These are phyloP conservation scores for Drosophila truncata DNA, from an alignment of 1,140 invertebrate species.

Conservation along the genomic window DNA sequence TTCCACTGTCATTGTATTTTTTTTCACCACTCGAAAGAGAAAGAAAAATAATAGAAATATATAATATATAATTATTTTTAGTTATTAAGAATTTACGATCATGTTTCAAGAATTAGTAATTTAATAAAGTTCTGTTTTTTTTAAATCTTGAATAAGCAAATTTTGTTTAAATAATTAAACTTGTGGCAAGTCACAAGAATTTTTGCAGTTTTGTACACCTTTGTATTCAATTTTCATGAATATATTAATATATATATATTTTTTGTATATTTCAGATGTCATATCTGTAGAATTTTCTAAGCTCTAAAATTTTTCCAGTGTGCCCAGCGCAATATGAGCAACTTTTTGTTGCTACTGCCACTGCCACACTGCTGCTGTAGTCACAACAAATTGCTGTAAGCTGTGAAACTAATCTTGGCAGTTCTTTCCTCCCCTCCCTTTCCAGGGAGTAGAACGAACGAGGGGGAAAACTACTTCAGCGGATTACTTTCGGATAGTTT, in stretches of 20 bases:
- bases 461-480: slow-evolving; percentile 69
- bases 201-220: not conserved
- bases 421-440: slow-evolving; percentile 24
- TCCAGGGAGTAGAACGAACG: not conserved
- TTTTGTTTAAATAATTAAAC: not conserved
- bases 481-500: slow-evolving; percentile 77
- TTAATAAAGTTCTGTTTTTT: not conserved
- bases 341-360: slow-evolving; percentile 51
- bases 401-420: slow-evolving; percentile 79
- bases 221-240: too few relatives aligned
- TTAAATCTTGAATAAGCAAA: too few relatives aligned
- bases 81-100: too few relatives aligned
- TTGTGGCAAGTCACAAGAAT: not conserved
- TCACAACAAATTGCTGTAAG: slow-evolving; percentile 82
- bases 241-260: not conserved
- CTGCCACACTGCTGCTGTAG: slow-evolving; percentile 40
- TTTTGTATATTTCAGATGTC: not conserved
- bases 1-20: not conserved
- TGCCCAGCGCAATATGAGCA: slow-evolving; percentile 68
- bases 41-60: not conserved
- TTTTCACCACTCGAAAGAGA: not conserved
- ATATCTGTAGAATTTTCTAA: too few relatives aligned
- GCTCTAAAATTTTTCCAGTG: slow-evolving; percentile 7
- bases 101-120: not conserved
- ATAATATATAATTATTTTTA: too few relatives aligned